These are phyloP conservation scores for Clanis bilineata DNA, from an alignment of 2,888 invertebrate species.

Conservation along the genomic window DNA sequence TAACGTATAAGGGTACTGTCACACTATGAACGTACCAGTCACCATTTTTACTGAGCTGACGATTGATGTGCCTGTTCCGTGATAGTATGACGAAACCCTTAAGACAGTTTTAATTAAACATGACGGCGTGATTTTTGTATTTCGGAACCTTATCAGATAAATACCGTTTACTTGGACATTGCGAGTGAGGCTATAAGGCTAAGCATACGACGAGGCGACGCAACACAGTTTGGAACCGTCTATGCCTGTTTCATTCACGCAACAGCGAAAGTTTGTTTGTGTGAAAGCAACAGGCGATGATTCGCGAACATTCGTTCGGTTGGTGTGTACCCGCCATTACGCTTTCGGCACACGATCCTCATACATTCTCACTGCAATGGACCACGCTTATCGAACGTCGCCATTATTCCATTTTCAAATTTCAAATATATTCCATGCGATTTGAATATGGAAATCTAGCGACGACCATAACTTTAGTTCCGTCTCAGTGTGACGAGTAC, in stretches of 20 bases:
- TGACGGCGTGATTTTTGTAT: background rate
- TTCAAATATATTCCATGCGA: background rate
- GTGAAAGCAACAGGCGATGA: no score
- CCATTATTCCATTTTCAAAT: background rate
- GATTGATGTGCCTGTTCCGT: no score
- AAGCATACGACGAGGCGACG: background rate
- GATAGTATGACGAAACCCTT: no score
- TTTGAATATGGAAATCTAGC: background rate
- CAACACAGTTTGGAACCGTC: background rate
- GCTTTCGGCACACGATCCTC: background rate
- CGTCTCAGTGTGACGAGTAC: background rate
- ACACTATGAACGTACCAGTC: background rate
- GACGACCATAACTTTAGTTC: background rate
- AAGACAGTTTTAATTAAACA: no score
- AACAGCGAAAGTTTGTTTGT: no score
- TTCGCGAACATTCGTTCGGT: no score
- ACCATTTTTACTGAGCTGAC: no score
- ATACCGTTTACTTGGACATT: background rate
- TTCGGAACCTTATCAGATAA: background rate
- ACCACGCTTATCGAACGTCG: no score
- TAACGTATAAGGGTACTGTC: background rate
- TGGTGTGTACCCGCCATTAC: no score
- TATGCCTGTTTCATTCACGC: background rate
- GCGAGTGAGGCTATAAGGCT: background rate
- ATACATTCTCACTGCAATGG: background rate